These are phyloP conservation scores for Lepidothrix coronata DNA, from an alignment of 2,113 vertebrate species.

Conservation along the genomic window DNA sequence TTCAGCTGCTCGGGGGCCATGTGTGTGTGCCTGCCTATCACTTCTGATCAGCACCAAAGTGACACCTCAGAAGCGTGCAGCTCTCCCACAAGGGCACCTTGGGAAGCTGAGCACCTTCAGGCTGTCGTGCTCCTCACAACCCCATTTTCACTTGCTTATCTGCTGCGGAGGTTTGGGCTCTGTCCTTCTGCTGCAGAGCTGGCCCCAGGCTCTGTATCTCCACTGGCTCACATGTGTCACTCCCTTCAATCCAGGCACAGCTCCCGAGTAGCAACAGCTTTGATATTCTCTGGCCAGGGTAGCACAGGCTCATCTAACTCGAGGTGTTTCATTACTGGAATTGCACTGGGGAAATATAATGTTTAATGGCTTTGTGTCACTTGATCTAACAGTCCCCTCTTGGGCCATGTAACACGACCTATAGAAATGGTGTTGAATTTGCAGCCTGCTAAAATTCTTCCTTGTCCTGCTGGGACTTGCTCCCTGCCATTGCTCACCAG, in stretches of 20 bases:
- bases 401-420: neutral
- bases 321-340: constrained; percentile 46
- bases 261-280: neutral
- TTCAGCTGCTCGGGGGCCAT: neutral
- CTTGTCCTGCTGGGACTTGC: neutral
- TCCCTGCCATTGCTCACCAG: neutral
- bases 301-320: neutral
- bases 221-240: accelerated
- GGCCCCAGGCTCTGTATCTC: neutral
- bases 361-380: constrained; percentile 26
- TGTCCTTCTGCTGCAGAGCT: neutral
- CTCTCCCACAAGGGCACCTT: neutral
- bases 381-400: neutral
- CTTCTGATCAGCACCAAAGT: neutral
- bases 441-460: neutral
- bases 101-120: neutral
- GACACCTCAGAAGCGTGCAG: accelerated
- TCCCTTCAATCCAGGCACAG: neutral
- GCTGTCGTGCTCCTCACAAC: accelerated
- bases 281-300: neutral
- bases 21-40: neutral
- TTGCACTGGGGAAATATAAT: constrained; percentile 19
- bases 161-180: neutral
- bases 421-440: neutral
- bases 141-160: neutral